A percentile compares a stretch with the other conserved stretches of the same genome.
Conservation (phyloP, 2,113 vertebrate genomes). For the Scophthalmus maximus region DNA sequence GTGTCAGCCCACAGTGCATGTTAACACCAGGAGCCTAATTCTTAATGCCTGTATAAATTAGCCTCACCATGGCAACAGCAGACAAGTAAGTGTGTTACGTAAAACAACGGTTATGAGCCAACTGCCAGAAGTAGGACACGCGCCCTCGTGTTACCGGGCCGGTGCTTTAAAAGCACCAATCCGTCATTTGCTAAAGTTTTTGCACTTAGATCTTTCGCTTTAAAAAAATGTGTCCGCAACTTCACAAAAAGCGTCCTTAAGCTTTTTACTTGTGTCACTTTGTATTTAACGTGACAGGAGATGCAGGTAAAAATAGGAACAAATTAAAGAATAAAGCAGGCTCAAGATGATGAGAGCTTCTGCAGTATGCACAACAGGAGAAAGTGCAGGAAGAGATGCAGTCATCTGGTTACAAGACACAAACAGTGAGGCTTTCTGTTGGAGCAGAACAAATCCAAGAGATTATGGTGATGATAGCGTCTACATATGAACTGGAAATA, state of each 20-base stretch:
- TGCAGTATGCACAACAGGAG: slow-evolving; percentile 1
- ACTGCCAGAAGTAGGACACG: slow-evolving; percentile 70
- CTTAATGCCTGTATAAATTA: slow-evolving; percentile 78
- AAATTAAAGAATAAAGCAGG: slow-evolving; percentile 16
- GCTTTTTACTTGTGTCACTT: slow-evolving; percentile 7
- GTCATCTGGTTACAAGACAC: neutral
- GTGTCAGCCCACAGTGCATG: slow-evolving; percentile 35
- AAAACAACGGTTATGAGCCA: slow-evolving; percentile 77
- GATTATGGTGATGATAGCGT: slow-evolving; percentile 22
- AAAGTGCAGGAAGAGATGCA: slow-evolving; percentile 5
- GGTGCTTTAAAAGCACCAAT: slow-evolving; percentile 40
- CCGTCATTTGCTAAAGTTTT: slow-evolving; percentile 33
- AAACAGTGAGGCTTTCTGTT: neutral
- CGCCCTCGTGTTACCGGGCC: slow-evolving; percentile 48
- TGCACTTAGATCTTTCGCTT: slow-evolving; percentile 29
- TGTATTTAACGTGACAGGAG: slow-evolving; percentile 8
- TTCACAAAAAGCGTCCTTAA: slow-evolving; percentile 4
- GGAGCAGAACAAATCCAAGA: slow-evolving; percentile 17
- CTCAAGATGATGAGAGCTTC: slow-evolving; percentile 7
- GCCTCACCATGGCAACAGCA: slow-evolving; percentile 81
- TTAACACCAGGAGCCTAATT: slow-evolving; percentile 72
- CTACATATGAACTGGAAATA: neutral
- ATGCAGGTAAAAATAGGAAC: slow-evolving; percentile 26
- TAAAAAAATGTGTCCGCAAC: slow-evolving; percentile 9
- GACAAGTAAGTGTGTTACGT: slow-evolving; percentile 80